Percentiles rank a stretch among this genome's conserved stretches.
Evolutionary conservation across 2,113 vertebrate species (phyloP).

Genomic region (Cariama cristata): DNA sequence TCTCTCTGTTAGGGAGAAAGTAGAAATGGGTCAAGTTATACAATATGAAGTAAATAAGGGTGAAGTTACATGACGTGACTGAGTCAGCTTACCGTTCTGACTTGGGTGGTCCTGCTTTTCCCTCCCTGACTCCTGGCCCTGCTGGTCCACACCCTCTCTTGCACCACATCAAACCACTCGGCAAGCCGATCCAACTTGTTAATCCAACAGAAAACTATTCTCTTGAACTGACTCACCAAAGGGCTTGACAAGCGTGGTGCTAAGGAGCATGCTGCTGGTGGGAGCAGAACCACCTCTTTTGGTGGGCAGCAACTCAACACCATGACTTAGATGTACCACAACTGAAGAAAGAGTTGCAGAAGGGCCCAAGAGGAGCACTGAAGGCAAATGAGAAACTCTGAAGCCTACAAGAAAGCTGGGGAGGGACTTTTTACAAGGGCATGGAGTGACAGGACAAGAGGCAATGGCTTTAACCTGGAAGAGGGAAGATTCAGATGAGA

Average conservation of each 20-base stretch:
- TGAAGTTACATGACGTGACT: not conserved
- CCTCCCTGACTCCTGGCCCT: not conserved
- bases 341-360: accelerated
- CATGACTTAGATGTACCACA: accelerated
- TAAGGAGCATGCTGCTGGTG: not conserved
- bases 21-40: not conserved
- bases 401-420: too few species aligned
- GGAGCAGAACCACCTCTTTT: not conserved
- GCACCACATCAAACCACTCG: slow-evolving; percentile 52
- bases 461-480: too few species aligned
- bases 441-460: too few species aligned
- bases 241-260: not conserved
- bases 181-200: slow-evolving; percentile 12
- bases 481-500: too few species aligned
- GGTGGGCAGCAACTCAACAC: not conserved
- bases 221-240: slow-evolving; percentile 41
- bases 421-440: too few species aligned
- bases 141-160: slow-evolving; percentile 53
- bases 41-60: not conserved
- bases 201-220: slow-evolving; percentile 32
- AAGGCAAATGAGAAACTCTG: not conserved
- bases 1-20: not conserved
- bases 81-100: not conserved
- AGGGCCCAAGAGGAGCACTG: not conserved
- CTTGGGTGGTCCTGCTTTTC: slow-evolving; percentile 54